phyloP scores from a whole-genome alignment of 2,888 invertebrate species.

The Thymelicus lineola region DNA sequence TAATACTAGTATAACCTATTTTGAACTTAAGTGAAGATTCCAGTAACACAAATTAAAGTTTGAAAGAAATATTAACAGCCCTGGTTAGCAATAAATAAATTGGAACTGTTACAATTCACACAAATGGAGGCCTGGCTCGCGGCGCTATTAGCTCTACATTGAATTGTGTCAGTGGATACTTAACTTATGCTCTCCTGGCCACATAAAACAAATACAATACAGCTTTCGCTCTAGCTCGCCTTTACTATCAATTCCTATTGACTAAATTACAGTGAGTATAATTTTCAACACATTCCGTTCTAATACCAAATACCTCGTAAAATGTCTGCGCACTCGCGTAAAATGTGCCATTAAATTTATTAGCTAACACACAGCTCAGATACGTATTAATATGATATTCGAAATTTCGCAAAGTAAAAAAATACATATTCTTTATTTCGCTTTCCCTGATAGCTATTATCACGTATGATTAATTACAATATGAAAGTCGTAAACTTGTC shows the following conservation, averaged over 20 bases:
- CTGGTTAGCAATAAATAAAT: conserved; percentile 32
- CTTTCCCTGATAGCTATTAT: conserved; percentile 28
- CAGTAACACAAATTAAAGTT: neutral
- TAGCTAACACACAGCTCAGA: conserved; percentile 42
- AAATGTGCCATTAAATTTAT: conserved; percentile 75
- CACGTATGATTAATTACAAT: conserved; percentile 34
- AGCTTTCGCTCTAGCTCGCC: conserved; percentile 23
- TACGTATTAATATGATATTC: conserved; percentile 38
- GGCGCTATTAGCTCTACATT: conserved; percentile 33
- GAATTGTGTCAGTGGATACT: conserved; percentile 37
- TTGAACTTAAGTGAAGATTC: neutral
- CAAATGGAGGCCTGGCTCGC: conserved; percentile 31
- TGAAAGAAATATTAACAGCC: conserved; percentile 16
- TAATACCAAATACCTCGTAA: conserved; percentile 76
- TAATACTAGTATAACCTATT: no score
- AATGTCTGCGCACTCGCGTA: conserved; percentile 73
- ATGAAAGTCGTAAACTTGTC: conserved; percentile 34
- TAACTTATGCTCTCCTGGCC: conserved; percentile 29
- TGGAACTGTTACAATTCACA: conserved; percentile 37
- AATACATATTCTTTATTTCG: conserved; percentile 31
- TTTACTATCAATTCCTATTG: conserved; percentile 44
- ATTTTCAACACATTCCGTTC: conserved; percentile 68
- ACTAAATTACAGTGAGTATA: conserved; percentile 56
- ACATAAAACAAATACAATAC: conserved; percentile 32
- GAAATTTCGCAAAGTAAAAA: conserved; percentile 34